phyloP scores from a whole-genome alignment of 2,113 vertebrate species.

The Coptodon rendalli region DNA sequence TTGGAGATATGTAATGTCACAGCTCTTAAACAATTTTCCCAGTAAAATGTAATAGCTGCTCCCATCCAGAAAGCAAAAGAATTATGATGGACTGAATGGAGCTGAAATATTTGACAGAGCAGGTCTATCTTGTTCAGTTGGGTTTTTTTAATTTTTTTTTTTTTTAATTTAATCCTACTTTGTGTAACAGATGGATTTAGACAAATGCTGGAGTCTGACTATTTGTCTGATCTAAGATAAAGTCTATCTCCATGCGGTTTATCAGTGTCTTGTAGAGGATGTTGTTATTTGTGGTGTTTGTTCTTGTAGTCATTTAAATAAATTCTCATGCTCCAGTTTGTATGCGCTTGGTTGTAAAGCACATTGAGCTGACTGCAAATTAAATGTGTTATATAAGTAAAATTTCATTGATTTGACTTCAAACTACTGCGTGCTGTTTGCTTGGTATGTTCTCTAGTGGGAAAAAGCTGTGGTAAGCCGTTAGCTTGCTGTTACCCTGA shows the following conservation, averaged over 20 bases:
- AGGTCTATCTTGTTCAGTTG: background rate
- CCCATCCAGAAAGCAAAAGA: background rate
- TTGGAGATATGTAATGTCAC: background rate
- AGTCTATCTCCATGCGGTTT: background rate
- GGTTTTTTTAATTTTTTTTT: fast-evolving
- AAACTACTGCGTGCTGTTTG: background rate
- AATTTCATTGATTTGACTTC: background rate
- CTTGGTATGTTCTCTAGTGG: background rate
- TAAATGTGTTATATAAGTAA: background rate
- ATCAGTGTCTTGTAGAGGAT: background rate
- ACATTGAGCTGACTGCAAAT: background rate
- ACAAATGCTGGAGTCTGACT: background rate
- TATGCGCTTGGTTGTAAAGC: background rate
- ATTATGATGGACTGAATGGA: background rate
- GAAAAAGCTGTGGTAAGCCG: conserved; percentile 5
- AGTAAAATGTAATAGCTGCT: background rate
- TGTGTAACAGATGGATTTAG: background rate
- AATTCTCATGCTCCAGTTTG: background rate
- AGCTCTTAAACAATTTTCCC: background rate
- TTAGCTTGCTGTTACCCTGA: background rate
- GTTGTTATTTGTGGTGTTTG: background rate
- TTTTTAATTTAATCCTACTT: background rate
- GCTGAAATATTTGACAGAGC: background rate
- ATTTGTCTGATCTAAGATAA: background rate
- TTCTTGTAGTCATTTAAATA: background rate